Base-by-base conservation (phyloP, 53 echinoderm and acorn worm species). In the Luidia sarsii region DNA sequence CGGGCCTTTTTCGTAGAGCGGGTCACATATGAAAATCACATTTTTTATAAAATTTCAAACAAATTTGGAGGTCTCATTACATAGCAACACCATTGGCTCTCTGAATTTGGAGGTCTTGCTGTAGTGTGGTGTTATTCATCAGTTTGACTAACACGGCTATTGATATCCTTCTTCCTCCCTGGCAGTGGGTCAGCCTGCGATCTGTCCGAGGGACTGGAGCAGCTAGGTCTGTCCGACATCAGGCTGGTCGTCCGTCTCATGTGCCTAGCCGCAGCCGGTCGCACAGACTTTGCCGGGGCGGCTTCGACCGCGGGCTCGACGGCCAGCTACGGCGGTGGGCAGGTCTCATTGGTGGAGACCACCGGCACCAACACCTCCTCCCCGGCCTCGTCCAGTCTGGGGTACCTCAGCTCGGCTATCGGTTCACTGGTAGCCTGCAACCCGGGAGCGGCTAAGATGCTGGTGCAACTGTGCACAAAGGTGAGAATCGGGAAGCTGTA, bases 391-490 rank as follows among this genome's bases (percentile, higher is more conserved):
- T 93, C 99, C 21, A 89, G 99, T 70, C 89, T 99, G 62, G 73
- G 91, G 0, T 99, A 94, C 59, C 70, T 99, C 22, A 99, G 99
- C 81, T 86, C 99, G 24, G 99, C 94, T 39, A 99, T 99, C 56
- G 94, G 89, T 9, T 88, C 94, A 0, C 41, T 99, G 59, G 94
- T 82, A 9, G 56, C 89, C 4, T 89, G 88, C 38, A 99, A 90
- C 41, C 99, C 94, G 3, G 79, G 74, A 21, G 94, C 99, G 1
- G 94, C 99, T 7, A 99, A 91, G 65, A 80, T 99, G 75, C 87
- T 99, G 36, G 88, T 99, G 21, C 99, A 99, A 57, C 74, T 99
- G 4, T 99, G 99, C 38, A 99, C 99, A 11, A 94, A 99, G 89
- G 99, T 99, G 64, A 29, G 87, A n/a, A n/a, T n/a, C n/a, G n/a